Base-by-base conservation (phyloP, 2,888 invertebrate genomes). In the Melangyna quadrimaculata region DNA sequence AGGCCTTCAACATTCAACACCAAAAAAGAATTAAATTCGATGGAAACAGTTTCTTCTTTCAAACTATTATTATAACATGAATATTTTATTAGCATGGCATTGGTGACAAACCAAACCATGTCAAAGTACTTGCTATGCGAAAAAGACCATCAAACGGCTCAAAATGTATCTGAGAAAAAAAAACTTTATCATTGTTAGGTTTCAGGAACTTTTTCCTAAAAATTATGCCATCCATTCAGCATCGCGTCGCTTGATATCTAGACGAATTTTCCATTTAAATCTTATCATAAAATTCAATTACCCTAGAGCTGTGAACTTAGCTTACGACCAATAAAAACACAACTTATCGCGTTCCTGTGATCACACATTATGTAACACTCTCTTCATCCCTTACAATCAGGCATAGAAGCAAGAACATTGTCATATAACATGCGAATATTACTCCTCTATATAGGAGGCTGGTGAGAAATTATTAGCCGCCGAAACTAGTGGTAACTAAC, bases 211-310 rank as follows among this genome's bases (percentile, higher is more conserved):
- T 48, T 24, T 55, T 19, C 2, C 10, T 19, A 29, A 53, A 74
- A 80, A 70, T 55, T 45, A 14, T 80, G 40, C 27, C 70, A 63
- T 17, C 37, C 63, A 69, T 45, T 63, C 79, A 48, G 40, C 57
- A 72, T 72, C 45, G 51, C 35, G 63, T 59, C 19, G 19, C 35
- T 19, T 63, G 72, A 83, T 70, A 80, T 78, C 83, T 69, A 75
- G 75, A 80, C 79, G 81, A 84, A 84, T 87, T 84, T 81, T 78
- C 75, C 87, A 82, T 87, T 87, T 84, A 88, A 88, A 87, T 88
- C 81, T 79, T 86, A 79, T 82, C 82, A 88, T 87, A 88, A 88
- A 88, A 88, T 87, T 88, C 87, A 88, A 88, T 88, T 88, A 88
- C 87, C 87, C 87, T 82, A 67, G 79, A 88, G 87, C 87, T 87